phyloP scores from a whole-genome alignment of 1,140 invertebrate genomes.

The Gonatopus flavifemur region DNA sequence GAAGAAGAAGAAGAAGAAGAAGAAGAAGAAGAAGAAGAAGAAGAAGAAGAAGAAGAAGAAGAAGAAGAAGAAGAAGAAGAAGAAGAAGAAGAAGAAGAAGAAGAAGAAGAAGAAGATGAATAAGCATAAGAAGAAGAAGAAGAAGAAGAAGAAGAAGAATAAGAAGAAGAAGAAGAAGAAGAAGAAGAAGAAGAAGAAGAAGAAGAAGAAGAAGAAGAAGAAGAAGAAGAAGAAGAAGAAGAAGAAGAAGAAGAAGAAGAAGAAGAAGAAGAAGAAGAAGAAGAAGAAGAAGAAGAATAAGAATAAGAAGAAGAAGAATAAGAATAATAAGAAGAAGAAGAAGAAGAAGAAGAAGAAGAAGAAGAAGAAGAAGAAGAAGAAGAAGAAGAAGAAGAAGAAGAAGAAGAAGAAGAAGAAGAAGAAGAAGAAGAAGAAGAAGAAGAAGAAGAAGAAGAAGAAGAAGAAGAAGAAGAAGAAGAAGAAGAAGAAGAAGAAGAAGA shows the following conservation, averaged over 20 bases:
- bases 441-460: not conserved
- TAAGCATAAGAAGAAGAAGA: slow-evolving; percentile 6
- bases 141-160: slow-evolving; percentile 24
- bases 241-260: slow-evolving; percentile 11
- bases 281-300: not conserved
- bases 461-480: not conserved
- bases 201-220: not conserved
- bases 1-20: slow-evolving; percentile 5
- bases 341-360: slow-evolving; percentile 3
- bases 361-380: slow-evolving; percentile 25
- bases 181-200: slow-evolving; percentile 2
- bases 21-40: slow-evolving; percentile 14
- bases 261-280: not conserved
- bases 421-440: not conserved
- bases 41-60: no score
- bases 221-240: not conserved
- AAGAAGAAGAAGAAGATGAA: not conserved
- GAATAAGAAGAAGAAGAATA: not conserved
- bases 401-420: slow-evolving; percentile 9
- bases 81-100: slow-evolving; percentile 2
- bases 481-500: not conserved
- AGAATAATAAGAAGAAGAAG: slow-evolving; percentile 2
- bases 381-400: slow-evolving; percentile 13
- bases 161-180: slow-evolving; percentile 42
- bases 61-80: slow-evolving; percentile 1